Conservation (phyloP, 1,140 invertebrate species). For the Pseudomyrmex pallidus region DNA sequence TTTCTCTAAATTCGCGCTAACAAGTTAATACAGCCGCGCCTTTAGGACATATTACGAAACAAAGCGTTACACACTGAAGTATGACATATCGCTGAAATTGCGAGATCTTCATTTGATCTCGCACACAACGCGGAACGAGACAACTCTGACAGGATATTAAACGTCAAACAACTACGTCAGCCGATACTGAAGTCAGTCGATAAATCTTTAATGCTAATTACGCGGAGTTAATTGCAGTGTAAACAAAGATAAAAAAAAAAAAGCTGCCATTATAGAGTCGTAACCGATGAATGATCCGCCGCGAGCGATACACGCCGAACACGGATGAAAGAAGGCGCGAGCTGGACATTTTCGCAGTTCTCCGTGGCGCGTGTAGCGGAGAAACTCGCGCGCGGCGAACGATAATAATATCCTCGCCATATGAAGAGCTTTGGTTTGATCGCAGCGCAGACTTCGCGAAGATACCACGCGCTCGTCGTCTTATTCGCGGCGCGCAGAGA, state of each 20-base stretch:
- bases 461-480: constrained; percentile 37
- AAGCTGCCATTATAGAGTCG: neutral
- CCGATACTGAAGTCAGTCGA: neutral
- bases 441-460: constrained; percentile 13
- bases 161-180: neutral
- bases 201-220: constrained; percentile 10
- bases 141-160: neutral
- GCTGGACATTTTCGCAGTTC: constrained; percentile 52
- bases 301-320: constrained; percentile 28
- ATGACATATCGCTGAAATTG: neutral
- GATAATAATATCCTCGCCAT: constrained; percentile 42
- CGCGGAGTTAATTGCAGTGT: constrained; percentile 49
- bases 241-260: constrained; percentile 38
- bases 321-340: neutral
- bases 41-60: neutral
- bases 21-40: neutral
- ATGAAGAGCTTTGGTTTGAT: constrained; percentile 24
- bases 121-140: neutral
- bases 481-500: constrained; percentile 41
- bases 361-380: constrained; percentile 7
- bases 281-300: constrained; percentile 42
- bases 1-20: constrained; percentile 37
- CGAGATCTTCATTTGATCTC: constrained; percentile 3
- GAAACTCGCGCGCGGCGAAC: constrained; percentile 1
- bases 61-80: neutral